These are phyloP conservation scores for Orchesellides sinensis DNA, from an alignment of 2,888 invertebrate species.

Conservation along the genomic window DNA sequence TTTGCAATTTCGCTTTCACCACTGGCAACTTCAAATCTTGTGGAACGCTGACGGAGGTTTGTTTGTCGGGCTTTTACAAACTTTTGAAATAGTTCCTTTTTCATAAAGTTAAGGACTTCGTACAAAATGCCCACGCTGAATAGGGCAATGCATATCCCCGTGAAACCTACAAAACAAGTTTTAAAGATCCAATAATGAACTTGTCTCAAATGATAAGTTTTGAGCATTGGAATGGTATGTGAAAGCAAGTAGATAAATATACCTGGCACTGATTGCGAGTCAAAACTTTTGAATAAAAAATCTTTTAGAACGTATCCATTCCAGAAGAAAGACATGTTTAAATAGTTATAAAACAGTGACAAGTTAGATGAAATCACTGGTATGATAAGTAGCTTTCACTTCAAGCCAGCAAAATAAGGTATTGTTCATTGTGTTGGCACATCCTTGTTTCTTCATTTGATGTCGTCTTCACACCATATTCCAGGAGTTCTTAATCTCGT, in stretches of 20 bases:
- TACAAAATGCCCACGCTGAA: constrained; percentile 63
- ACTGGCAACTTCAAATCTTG: not conserved
- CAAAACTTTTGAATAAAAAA: constrained; percentile 67
- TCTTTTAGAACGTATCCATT: constrained; percentile 60
- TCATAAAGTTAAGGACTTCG: constrained; percentile 68
- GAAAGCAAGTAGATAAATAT: constrained; percentile 1
- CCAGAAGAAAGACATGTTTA: constrained; percentile 65
- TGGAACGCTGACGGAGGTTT: not conserved
- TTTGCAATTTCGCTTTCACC: not conserved
- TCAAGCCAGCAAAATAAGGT: not conserved
- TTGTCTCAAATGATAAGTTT: not conserved
- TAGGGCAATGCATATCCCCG: constrained; percentile 32
- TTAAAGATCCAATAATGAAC: not conserved
- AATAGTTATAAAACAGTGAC: not conserved
- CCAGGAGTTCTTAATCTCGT: no score
- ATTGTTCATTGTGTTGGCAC: not conserved
- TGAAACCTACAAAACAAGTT: not conserved
- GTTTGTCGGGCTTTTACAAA: constrained; percentile 33
- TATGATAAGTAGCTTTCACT: not conserved
- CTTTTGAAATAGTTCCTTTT: constrained; percentile 50
- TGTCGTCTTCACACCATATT: not conserved
- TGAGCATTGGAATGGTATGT: not conserved
- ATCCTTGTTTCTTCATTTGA: not conserved
- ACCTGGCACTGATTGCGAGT: constrained; percentile 59
- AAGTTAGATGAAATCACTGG: not conserved